A percentile compares a stretch with the other conserved stretches of the same genome.
These are phyloP conservation scores for Isurus oxyrinchus DNA, from an alignment of 2,113 vertebrate species.

Conservation along the genomic window DNA sequence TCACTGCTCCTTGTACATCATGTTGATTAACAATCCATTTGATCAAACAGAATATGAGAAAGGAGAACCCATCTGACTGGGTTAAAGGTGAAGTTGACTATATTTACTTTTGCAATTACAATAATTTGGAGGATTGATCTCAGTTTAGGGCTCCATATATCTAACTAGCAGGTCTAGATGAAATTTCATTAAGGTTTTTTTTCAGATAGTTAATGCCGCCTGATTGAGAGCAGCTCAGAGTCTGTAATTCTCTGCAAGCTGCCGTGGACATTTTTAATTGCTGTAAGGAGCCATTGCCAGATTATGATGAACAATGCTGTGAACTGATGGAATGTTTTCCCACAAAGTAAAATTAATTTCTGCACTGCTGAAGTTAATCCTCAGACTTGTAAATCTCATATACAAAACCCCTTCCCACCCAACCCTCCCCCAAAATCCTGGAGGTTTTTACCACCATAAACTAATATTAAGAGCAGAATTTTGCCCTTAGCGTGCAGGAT, in stretches of 20 bases:
- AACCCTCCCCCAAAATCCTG: not conserved
- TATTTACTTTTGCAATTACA: not conserved
- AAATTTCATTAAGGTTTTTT: not conserved
- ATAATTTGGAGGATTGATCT: not conserved
- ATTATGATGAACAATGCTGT: not conserved
- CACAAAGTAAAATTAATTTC: constrained; percentile 15
- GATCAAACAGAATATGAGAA: not conserved
- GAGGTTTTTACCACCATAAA: not conserved
- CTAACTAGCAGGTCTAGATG: not conserved
- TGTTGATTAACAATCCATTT: not conserved
- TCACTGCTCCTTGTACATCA: not conserved
- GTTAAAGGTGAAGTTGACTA: not conserved
- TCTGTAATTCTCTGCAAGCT: not conserved
- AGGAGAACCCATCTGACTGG: not conserved
- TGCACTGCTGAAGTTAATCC: not conserved
- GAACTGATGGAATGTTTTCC: not conserved
- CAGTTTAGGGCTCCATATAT: not conserved
- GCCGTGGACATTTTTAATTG: not conserved
- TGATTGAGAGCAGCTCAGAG: constrained; percentile 1
- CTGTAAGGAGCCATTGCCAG: not conserved
- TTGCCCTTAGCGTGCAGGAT: too few relatives aligned
- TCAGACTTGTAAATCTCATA: not conserved
- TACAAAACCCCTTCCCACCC: not conserved
- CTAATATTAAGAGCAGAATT: not conserved
- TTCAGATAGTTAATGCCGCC: not conserved